phyloP scores from a whole-genome alignment of 2,888 invertebrate species.

The Agrotis exclamationis region DNA sequence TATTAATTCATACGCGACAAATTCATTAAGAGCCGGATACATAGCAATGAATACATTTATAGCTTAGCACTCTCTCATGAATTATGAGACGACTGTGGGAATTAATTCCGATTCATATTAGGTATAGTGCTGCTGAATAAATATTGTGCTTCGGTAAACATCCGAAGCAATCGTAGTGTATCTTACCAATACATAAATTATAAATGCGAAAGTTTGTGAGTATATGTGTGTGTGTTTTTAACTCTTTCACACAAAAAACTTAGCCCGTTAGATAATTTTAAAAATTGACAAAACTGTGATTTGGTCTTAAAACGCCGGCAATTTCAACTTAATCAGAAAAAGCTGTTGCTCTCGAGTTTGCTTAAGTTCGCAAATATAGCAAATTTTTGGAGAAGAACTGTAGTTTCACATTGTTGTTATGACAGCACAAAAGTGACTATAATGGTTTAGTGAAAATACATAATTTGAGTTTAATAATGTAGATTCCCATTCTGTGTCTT shows the following conservation, averaged over 20 bases:
- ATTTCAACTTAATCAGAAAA: not conserved
- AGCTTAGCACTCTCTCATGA: slow-evolving; percentile 68
- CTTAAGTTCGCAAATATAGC: too few relatives aligned
- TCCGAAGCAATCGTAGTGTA: not conserved
- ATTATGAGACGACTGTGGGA: slow-evolving; percentile 63
- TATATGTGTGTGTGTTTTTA: too few relatives aligned
- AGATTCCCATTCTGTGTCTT: too few relatives aligned
- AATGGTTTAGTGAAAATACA: too few relatives aligned
- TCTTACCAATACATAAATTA: too few relatives aligned
- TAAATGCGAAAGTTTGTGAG: too few relatives aligned
- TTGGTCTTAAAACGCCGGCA: not conserved
- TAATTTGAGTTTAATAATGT: too few relatives aligned
- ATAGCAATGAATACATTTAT: slow-evolving; percentile 73
- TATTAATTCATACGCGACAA: slow-evolving; percentile 47
- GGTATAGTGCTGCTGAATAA: not conserved
- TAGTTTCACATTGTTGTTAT: too few relatives aligned
- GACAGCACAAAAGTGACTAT: too few relatives aligned
- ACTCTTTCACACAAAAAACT: not conserved
- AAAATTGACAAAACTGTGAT: not conserved
- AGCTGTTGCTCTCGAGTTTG: too few relatives aligned
- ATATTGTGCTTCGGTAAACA: slow-evolving; percentile 2
- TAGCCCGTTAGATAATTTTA: too few relatives aligned
- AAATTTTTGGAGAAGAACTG: too few relatives aligned
- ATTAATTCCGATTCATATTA: slow-evolving; percentile 62
- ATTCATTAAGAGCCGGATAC: slow-evolving; percentile 58